Conservation (phyloP, 2,113 vertebrate genomes). For the Xiphorhynchus elegans region DNA sequence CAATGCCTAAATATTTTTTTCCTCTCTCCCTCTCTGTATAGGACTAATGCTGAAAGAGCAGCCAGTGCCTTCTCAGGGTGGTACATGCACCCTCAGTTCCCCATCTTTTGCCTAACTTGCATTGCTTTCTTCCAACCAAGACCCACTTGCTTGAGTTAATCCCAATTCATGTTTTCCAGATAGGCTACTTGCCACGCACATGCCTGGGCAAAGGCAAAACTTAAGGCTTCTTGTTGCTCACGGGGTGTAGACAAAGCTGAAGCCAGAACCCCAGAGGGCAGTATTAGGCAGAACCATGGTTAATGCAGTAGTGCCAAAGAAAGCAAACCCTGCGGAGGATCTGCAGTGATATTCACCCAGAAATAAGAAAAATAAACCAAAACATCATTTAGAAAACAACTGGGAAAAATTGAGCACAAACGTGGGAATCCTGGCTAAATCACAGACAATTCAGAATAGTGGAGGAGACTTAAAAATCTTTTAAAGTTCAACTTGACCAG, state of each 20-base stretch:
- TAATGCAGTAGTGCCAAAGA: not conserved
- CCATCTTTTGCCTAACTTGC: not conserved
- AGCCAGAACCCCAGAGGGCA: conserved; percentile 21
- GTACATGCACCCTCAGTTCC: not conserved
- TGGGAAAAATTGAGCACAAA: not conserved
- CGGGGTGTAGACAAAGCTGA: not conserved
- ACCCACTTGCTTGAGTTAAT: conserved; percentile 3
- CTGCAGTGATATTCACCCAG: not conserved
- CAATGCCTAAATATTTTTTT: not conserved
- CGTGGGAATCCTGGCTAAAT: not conserved
- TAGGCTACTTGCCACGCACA: conserved; percentile 30
- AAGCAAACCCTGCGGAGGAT: not conserved
- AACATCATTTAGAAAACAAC: not conserved
- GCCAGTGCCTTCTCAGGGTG: not conserved
- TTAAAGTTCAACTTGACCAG: not conserved
- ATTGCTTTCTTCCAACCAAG: not conserved
- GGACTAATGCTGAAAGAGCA: not conserved
- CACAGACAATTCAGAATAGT: not conserved
- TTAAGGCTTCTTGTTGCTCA: not conserved
- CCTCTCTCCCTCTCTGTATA: rapidly evolving
- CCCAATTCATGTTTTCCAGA: not conserved
- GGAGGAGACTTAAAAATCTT: not conserved
- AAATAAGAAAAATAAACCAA: not conserved
- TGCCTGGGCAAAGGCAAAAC: conserved; percentile 18
- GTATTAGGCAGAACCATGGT: not conserved